Evolutionary conservation across 2,797 vertebrate genomes (phyloP).

Genomic region (Thaleichthys pacificus): DNA sequence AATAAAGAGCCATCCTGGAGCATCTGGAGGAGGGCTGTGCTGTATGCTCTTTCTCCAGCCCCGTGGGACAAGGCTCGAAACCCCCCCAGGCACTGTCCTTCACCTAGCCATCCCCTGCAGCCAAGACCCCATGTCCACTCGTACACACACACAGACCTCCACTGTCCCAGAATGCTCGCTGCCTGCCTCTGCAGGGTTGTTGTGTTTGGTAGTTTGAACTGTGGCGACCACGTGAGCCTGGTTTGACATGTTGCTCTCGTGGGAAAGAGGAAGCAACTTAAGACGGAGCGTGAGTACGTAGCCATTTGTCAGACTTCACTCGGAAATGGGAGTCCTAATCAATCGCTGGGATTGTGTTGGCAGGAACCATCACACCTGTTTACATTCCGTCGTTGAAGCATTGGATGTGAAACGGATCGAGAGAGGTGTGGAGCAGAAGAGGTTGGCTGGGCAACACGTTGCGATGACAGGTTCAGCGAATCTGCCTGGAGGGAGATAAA

Average conservation of each 20-base stretch:
- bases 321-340: not conserved
- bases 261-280: not conserved
- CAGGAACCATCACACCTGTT: not conserved
- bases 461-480: constrained; percentile 24
- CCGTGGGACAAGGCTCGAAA: constrained; percentile 52
- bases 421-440: too few relatives aligned
- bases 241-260: constrained; percentile 8
- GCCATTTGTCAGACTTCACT: not conserved
- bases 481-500: constrained; percentile 24
- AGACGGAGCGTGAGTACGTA: not conserved
- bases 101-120: constrained; percentile 61
- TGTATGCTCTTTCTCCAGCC: constrained; percentile 63
- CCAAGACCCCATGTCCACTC: constrained; percentile 30
- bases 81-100: constrained; percentile 48
- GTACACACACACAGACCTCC: constrained; percentile 14
- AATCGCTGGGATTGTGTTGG: not conserved
- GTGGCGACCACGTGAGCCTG: constrained; percentile 13
- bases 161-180: constrained; percentile 50
- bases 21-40: constrained; percentile 79
- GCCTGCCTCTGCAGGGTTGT: constrained; percentile 21
- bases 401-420: not conserved
- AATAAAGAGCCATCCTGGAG: constrained; percentile 71
- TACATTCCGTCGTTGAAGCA: not conserved
- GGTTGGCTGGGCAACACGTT: constrained; percentile 19
- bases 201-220: constrained; percentile 13